Base-by-base conservation (phyloP, 2,797 vertebrate species). In the Fringilla coelebs region DNA sequence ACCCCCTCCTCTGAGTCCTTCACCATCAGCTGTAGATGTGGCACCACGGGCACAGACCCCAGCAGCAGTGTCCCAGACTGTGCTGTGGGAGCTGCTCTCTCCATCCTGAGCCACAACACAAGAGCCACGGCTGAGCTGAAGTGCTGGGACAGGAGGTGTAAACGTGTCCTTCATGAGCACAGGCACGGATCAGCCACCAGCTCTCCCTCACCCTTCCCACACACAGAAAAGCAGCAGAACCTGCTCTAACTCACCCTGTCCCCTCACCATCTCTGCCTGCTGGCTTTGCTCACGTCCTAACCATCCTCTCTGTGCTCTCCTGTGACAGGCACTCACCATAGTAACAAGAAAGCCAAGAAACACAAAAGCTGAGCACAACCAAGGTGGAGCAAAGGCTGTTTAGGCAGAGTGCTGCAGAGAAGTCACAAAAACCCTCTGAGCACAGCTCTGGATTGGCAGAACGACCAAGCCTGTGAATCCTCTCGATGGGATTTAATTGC, bases 1-100 rank as follows among this genome's bases (percentile, higher is more conserved):
- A 52, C 9, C 36, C 36, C 2, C 29, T 41, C 29, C 29, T 90
- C 85, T 0, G 0, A 74, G 45, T 63, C 63, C 71, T 61, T 83
- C 67, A 57, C 63, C 41, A 14, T 0, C 0, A 2, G 3, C 5
- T 41, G 61, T 31, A 31, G 60, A 43, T 8, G 0, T n/a, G 40
- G 63, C n/a, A 57, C 66, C 36, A 12, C 0, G 49, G 45, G 63
- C 89, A 73, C 26, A 57, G 75, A 43, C 63, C 34, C 65, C 88
- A 83, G 87, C 58, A 92, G 76, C 65, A 81, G 11, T 9, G 57
- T 48, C 73, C 65, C 72, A 29, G 57, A 65, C 82, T 51, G 58
- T 34, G 54, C 29, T 48, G 51, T 28, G 43, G 62, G 54, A 91
- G 65, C 62, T 13, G 2, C 3, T 70, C 28, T 86, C 25, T 88